Evolutionary conservation across 2,797 vertebrate genomes (phyloP).

Genomic region (Dendrocincla fuliginosa): DNA sequence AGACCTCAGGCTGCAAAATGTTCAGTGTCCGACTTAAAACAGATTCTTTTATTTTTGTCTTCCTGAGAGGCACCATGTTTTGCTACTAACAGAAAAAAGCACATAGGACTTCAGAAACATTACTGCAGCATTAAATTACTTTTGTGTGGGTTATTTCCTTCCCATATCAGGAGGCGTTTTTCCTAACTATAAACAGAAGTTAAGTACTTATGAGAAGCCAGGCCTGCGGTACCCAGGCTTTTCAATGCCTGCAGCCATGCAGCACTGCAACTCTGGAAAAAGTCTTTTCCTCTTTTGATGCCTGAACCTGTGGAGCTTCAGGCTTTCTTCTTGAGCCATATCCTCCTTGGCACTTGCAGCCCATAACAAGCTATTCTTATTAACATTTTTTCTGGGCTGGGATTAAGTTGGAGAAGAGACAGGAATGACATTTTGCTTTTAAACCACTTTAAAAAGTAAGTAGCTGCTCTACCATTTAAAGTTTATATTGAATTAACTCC

Average conservation of each 20-base stretch:
- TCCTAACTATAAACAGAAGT: constrained; percentile 26
- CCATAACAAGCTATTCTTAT: constrained; percentile 1
- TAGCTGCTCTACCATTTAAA: not conserved
- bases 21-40: accelerated
- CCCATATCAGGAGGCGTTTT: constrained; percentile 16
- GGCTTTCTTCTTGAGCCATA: constrained; percentile 33
- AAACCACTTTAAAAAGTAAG: not conserved
- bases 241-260: constrained; percentile 17
- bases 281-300: constrained; percentile 45
- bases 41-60: not conserved
- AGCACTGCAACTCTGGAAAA: not conserved
- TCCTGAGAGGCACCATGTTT: not conserved
- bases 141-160: constrained; percentile 43
- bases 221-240: not conserved
- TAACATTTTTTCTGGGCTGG: constrained; percentile 10
- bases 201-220: not conserved
- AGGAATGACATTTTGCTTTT: constrained; percentile 2
- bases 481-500: not conserved
- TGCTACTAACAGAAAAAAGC: not conserved
- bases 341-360: constrained; percentile 2
- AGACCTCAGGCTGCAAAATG: not conserved
- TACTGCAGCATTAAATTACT: constrained; percentile 2
- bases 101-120: constrained; percentile 11
- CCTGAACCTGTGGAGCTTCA: constrained; percentile 37
- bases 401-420: constrained; percentile 23